Base-by-base conservation (phyloP, 2,113 vertebrate species). In the Myocastor coypus region DNA sequence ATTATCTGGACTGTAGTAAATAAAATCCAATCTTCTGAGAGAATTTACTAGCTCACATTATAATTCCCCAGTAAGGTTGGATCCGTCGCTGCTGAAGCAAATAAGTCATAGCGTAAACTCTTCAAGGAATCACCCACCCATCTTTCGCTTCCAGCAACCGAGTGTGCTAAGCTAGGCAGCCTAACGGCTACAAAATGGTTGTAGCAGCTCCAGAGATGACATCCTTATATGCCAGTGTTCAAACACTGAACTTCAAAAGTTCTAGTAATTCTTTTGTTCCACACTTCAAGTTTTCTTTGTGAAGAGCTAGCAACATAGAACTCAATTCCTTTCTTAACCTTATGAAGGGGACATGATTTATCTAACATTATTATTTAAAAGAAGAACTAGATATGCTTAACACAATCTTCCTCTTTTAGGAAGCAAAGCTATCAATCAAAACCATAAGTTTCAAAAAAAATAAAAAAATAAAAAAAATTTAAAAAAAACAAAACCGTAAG, bases 221-320 rank as follows among this genome's bases (percentile, higher is more conserved):
- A 22, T 87, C 50, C 17, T 57, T 63, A 17, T 7, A 5, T 14
- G 42, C 10, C 87, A 84, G 16, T 68, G 30, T 80, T 91, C 78
- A 91, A 91, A 95, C 12, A 64, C 22, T 28, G 71, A 57, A 28
- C 32, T 92, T 91, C 34, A 57, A 68, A 85, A 78, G 64, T 77
- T 89, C 34, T 82, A 64, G 52, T 32, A 92, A 59, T 93, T 82
- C 66, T 64, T 78, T 16, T 94, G 81, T 84, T 37, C n/a, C 63
- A 80, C 32, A 89, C 32, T 66, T 82, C 9, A 42, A 26, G 17
- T 50, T 75, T 93, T 71, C 68, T 91, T 83, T 78, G 20, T 32
- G 9, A 87, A 78, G 32, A 32, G 16, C 20, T 20, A 87, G 61
- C 66, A 64, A 59, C 30, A 24, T 14, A 52, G 55, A 69, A 80